A percentile compares a stretch with the other conserved stretches of the same genome.
phyloP scores from a whole-genome alignment of 2,797 vertebrate species.

The Sardinella longiceps region DNA sequence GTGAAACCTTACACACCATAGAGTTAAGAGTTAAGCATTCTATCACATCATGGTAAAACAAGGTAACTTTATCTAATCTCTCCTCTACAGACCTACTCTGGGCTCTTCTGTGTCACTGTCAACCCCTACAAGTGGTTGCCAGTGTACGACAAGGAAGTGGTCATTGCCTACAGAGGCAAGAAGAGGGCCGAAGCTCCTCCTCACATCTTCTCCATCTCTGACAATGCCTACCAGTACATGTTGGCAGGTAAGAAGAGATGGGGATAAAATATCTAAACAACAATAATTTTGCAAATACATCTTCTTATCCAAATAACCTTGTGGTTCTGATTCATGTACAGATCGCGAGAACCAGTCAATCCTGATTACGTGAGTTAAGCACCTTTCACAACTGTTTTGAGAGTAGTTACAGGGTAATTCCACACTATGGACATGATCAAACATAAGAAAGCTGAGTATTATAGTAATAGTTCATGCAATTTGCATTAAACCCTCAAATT shows the following conservation, averaged over 20 bases:
- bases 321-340: constrained; percentile 53
- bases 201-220: constrained; percentile 88
- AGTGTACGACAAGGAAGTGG: constrained; percentile 86
- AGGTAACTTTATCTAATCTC: not conserved
- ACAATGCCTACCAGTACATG: constrained; percentile 87
- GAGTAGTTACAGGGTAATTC: not conserved
- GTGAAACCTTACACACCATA: not conserved
- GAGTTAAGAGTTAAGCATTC: not conserved
- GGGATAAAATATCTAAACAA: not conserved
- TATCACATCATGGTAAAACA: not conserved
- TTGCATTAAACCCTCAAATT: no score
- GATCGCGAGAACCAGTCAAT: constrained; percentile 92
- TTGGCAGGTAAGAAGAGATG: constrained; percentile 65
- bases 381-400: not conserved
- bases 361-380: constrained; percentile 85
- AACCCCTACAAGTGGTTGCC: constrained; percentile 90
- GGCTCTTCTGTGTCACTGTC: constrained; percentile 88
- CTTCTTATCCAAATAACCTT: not conserved
- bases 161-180: constrained; percentile 87
- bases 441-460: no score
- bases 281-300: not conserved
- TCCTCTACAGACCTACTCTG: constrained; percentile 83
- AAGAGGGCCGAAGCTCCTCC: constrained; percentile 89
- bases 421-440: not conserved
- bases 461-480: no score